Evolutionary conservation across 2,888 invertebrate genomes (phyloP).

Genomic region (Ectemnius lituratus): DNA sequence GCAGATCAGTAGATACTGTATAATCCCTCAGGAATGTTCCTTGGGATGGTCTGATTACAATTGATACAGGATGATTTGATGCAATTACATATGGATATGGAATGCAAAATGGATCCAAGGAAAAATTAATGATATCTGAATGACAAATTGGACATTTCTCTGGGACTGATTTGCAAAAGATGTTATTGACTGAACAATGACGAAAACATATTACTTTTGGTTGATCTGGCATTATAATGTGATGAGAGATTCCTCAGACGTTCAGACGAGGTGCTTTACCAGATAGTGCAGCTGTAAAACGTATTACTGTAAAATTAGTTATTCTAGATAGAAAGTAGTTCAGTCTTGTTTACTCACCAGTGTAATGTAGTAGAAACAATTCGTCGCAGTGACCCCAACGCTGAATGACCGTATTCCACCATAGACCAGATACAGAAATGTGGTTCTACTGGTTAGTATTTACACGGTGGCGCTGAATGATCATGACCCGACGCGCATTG

Average conservation of each 20-base stretch:
- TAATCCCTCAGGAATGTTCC: conserved; percentile 94
- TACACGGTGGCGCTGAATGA: too few relatives aligned
- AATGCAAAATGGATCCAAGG: conserved; percentile 79
- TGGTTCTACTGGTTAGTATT: too few relatives aligned
- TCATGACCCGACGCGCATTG: too few relatives aligned
- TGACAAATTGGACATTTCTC: conserved; percentile 88
- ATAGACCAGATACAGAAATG: too few relatives aligned
- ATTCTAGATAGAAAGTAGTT: neutral
- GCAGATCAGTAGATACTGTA: conserved; percentile 89
- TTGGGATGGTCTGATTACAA: conserved; percentile 91
- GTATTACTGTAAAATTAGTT: too few relatives aligned
- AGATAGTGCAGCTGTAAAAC: too few relatives aligned
- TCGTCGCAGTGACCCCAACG: too few relatives aligned
- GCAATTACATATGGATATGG: conserved; percentile 93
- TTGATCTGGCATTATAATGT: conserved; percentile 76
- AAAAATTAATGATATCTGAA: conserved; percentile 44
- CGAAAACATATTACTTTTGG: conserved; percentile 93
- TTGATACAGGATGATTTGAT: conserved; percentile 87
- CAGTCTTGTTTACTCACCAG: neutral
- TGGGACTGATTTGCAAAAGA: conserved; percentile 90
- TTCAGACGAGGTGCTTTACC: too few relatives aligned
- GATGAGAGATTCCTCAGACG: too few relatives aligned
- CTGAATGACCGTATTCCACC: too few relatives aligned
- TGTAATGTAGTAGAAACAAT: conserved; percentile 12
- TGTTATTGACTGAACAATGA: conserved; percentile 89